Percentiles rank a stretch among this genome's conserved stretches.
Conservation (phyloP, 1,140 invertebrate species). For the Drosophila azteca region DNA sequence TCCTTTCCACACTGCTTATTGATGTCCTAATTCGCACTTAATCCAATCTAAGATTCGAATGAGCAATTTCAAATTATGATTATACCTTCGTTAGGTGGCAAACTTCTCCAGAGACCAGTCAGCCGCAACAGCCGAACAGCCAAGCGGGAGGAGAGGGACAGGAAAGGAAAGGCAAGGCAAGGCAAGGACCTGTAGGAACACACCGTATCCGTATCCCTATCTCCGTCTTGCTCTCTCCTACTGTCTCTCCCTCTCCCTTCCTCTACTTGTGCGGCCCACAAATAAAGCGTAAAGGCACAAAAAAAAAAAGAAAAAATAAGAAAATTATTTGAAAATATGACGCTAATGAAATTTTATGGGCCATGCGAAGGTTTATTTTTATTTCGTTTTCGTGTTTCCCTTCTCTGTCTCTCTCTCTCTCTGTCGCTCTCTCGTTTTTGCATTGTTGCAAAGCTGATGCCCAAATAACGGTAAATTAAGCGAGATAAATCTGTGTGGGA, state of each 20-base stretch:
- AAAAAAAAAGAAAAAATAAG: constrained; percentile 49
- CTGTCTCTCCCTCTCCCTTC: too few relatives aligned
- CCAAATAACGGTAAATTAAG: constrained; percentile 80
- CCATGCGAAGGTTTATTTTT: constrained; percentile 82
- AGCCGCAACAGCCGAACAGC: constrained; percentile 66
- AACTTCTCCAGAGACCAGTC: constrained; percentile 63
- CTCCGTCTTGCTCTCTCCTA: too few relatives aligned
- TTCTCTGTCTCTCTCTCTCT: background rate
- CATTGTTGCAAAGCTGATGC: constrained; percentile 77
- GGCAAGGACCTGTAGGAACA: constrained; percentile 41
- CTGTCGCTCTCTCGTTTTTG: constrained; percentile 17
- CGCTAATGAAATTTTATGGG: constrained; percentile 82
- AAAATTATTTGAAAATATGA: constrained; percentile 83
- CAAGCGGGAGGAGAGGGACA: constrained; percentile 1
- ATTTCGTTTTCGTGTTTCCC: constrained; percentile 69
- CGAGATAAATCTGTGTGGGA: constrained; percentile 76
- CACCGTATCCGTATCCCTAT: too few relatives aligned
- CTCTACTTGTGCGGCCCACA: too few relatives aligned
- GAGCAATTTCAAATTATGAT: constrained; percentile 82
- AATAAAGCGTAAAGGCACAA: constrained; percentile 4
- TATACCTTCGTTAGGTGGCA: constrained; percentile 66
- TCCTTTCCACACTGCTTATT: constrained; percentile 52
- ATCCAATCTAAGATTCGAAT: constrained; percentile 82
- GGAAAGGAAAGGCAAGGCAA: background rate
- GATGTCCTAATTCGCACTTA: constrained; percentile 82